Evolutionary conservation across 2,888 invertebrate genomes (phyloP), one percentile per base, ranked within the genome.

Genomic region (Epistrophe eligans): DNA sequence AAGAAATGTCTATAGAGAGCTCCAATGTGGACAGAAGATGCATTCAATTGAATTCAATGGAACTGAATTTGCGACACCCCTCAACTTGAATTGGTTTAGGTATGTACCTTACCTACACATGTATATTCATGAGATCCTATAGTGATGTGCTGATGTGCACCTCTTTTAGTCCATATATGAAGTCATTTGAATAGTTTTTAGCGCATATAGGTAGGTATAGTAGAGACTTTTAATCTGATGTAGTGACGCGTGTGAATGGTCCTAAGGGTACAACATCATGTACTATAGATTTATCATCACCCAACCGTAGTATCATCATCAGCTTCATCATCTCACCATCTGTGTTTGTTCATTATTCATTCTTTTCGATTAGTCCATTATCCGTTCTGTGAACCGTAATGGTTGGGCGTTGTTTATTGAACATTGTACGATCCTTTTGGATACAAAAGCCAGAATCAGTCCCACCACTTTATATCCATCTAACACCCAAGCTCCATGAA

Each of bases 331-430:
- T 66, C 81, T 81, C 84, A 77, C 66, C 83, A 87, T 87, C 83
- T 83, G 87, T 87, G 87, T 87, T 87, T 87, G 83, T 83, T 87
- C 87, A 83, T 87, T 87, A 87, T 79, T 83, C 87, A 83, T 87
- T 87, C 87, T 87, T 82, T 87, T 76, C 87, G 83, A 82, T 87
- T 82, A 83, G 87, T 83, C 87, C 79, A 79, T 87, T 87, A 87
- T 83, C 76, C 74, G 79, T 74, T 32, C 35, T 15, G 77, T 85
- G 77, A 80, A 85, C 77, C 82, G 64, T 85, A 40, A 77, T 71
- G 74, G 81, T 62, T 81, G 77, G 67, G 70, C 81, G 77, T 80
- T 81, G 77, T 81, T 81, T 81, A 85, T 85, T 80, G 84, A 77
- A 81, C 58, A 77, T 32, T 72, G 72, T 79, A 50, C 24, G 43